Percentiles rank a stretch among this genome's conserved stretches.
phyloP scores from a whole-genome alignment of 2,888 invertebrate genomes.

The Aquatica leii region DNA sequence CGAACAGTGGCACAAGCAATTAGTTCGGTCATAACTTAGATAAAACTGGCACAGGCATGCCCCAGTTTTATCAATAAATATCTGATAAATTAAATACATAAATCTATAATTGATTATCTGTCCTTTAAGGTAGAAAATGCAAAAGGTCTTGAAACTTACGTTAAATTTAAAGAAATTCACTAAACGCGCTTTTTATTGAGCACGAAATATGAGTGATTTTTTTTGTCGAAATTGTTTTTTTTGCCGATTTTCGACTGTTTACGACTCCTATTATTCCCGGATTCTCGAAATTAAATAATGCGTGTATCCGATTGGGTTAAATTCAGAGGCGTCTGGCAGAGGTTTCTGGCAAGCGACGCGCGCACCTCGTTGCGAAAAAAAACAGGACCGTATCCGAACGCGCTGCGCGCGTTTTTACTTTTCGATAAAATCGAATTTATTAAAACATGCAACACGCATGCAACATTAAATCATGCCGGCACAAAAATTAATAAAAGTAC shows the following conservation, averaged over 20 bases:
- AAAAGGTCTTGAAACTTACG: conserved; percentile 52
- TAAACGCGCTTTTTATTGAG: conserved; percentile 34
- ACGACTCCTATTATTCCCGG: conserved; percentile 51
- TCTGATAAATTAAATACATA: conserved; percentile 50
- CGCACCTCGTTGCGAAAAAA: conserved; percentile 7
- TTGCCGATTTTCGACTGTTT: conserved; percentile 58
- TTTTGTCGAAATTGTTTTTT: conserved; percentile 43
- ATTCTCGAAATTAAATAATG: conserved; percentile 50
- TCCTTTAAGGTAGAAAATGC: conserved; percentile 22
- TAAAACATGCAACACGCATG: background rate
- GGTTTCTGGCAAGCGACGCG: conserved; percentile 56
- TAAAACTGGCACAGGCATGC: conserved; percentile 56
- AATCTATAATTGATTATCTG: conserved; percentile 50
- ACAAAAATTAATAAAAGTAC: conserved; percentile 44
- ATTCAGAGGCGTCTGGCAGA: conserved; percentile 60
- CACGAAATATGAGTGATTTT: conserved; percentile 34
- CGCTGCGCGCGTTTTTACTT: too few relatives aligned
- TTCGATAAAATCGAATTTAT: conserved; percentile 33
- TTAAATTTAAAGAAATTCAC: conserved; percentile 56
- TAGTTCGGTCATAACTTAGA: conserved; percentile 55
- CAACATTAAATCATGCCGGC: conserved; percentile 35
- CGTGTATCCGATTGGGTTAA: conserved; percentile 49
- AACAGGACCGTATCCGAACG: too few relatives aligned
- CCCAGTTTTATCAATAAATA: conserved; percentile 59
- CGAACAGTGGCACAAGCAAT: conserved; percentile 58